Conservation (phyloP, 2,797 vertebrate species). For the Dallia pectoralis region DNA sequence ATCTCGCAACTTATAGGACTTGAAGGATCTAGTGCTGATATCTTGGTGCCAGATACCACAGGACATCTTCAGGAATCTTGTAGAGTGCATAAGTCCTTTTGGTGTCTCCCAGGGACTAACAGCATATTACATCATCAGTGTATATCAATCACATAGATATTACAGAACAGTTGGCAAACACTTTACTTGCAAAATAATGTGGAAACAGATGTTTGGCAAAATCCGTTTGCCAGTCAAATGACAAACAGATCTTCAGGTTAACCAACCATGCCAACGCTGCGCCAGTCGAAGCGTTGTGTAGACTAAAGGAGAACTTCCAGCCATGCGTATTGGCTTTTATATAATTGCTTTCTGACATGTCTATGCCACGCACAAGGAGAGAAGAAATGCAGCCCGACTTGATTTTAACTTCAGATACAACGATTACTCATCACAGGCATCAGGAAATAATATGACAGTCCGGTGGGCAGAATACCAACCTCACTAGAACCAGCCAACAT, state of each 20-base stretch:
- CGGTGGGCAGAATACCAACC: slow-evolving; percentile 43
- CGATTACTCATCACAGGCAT: slow-evolving; percentile 23
- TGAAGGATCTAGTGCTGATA: too few species aligned
- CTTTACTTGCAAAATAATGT: not conserved
- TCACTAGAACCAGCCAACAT: slow-evolving; percentile 27
- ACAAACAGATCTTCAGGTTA: slow-evolving; percentile 4
- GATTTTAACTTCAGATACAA: not conserved
- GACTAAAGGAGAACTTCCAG: not conserved
- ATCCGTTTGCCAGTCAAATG: not conserved
- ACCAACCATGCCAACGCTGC: not conserved
- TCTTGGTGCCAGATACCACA: too few species aligned
- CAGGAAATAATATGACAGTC: slow-evolving; percentile 39
- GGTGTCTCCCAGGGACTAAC: too few species aligned
- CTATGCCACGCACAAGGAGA: not conserved
- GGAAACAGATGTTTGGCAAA: not conserved
- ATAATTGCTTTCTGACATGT: too few species aligned
- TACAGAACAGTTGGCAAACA: not conserved
- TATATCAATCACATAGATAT: not conserved
- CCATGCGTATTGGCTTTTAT: too few species aligned
- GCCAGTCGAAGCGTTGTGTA: not conserved
- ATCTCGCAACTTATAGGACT: too few species aligned
- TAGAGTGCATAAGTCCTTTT: too few species aligned
- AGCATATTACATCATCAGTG: too few species aligned
- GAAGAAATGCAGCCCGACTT: not conserved
- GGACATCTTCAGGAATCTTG: too few species aligned